Conservation (phyloP, 1,140 invertebrate species). For the Drosophila quadrilineata region DNA sequence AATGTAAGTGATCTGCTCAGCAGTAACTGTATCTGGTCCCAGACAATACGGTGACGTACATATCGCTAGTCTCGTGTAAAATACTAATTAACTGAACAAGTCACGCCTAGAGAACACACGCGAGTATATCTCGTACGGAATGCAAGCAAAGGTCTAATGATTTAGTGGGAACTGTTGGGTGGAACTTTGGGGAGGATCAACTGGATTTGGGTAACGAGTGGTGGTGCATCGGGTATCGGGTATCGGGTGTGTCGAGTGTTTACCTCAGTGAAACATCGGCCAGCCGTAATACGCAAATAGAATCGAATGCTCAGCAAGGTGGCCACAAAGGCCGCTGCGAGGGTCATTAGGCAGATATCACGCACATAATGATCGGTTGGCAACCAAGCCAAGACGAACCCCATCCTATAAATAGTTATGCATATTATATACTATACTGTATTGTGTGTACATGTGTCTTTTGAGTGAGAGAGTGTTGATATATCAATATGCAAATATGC, state of each 20-base stretch:
- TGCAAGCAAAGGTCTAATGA: no score
- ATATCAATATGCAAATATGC: slow-evolving; percentile 57
- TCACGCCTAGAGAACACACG: slow-evolving; percentile 28
- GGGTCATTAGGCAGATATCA: slow-evolving; percentile 63
- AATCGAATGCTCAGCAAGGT: slow-evolving; percentile 75
- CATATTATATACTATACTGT: slow-evolving; percentile 38
- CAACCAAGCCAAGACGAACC: slow-evolving; percentile 70
- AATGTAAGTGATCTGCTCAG: slow-evolving; percentile 43
- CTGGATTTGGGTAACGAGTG: slow-evolving; percentile 4
- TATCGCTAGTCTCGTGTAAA: slow-evolving; percentile 17
- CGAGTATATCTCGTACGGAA: no score
- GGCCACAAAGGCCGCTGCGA: slow-evolving; percentile 62
- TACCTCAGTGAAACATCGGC: slow-evolving; percentile 79
- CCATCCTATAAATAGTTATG: slow-evolving; percentile 78
- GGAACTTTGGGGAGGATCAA: no score
- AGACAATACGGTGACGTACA: slow-evolving; percentile 52
- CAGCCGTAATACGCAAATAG: slow-evolving; percentile 77
- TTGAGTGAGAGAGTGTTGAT: slow-evolving; percentile 17
- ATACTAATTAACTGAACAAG: slow-evolving; percentile 52
- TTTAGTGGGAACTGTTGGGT: no score
- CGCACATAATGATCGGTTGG: slow-evolving; percentile 71
- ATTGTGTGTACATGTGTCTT: slow-evolving; percentile 4
- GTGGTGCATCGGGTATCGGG: background rate
- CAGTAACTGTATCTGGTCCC: slow-evolving; percentile 37
- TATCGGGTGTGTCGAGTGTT: slow-evolving; percentile 23